A percentile compares a stretch with the other conserved stretches of the same genome.
Evolutionary conservation across 2,113 vertebrate species (phyloP).

Genomic region (Cyprinodon variegatus): DNA sequence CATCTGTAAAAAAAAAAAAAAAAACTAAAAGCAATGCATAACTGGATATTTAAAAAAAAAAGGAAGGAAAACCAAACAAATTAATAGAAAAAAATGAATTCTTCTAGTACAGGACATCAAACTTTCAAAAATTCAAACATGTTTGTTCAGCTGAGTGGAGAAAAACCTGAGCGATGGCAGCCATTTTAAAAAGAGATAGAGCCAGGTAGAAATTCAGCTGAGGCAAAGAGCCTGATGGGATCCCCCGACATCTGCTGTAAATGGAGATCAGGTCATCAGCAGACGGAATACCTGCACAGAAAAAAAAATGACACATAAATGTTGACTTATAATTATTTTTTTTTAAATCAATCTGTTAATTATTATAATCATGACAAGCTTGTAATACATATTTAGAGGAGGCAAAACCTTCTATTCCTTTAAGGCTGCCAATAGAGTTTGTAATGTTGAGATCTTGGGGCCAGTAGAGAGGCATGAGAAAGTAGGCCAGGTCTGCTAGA

Average conservation of each 20-base stretch:
- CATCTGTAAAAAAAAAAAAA: no score
- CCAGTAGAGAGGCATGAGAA: conserved; percentile 81
- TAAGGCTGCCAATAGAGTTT: conserved; percentile 66
- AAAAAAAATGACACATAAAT: background rate
- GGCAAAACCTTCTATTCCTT: conserved; percentile 69
- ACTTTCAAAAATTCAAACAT: background rate
- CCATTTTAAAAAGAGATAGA: conserved; percentile 90
- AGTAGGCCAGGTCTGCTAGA: conserved; percentile 86
- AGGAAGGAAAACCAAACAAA: no score
- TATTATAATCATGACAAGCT: background rate
- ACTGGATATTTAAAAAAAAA: no score
- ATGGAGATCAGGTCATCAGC: conserved; percentile 83
- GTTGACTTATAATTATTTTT: background rate
- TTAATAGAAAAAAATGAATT: no score
- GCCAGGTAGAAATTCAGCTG: conserved; percentile 89
- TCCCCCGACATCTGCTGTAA: conserved; percentile 82
- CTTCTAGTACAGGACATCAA: background rate
- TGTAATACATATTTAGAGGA: background rate
- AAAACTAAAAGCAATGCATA: no score
- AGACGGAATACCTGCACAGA: conserved; percentile 81
- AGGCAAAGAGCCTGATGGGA: conserved; percentile 71
- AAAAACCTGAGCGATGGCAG: conserved; percentile 89
- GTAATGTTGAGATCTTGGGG: conserved; percentile 64
- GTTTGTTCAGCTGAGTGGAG: background rate
- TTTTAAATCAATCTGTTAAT: background rate